phyloP scores from a whole-genome alignment of 2,113 vertebrate species.

The Neopipo cinnamomea region DNA sequence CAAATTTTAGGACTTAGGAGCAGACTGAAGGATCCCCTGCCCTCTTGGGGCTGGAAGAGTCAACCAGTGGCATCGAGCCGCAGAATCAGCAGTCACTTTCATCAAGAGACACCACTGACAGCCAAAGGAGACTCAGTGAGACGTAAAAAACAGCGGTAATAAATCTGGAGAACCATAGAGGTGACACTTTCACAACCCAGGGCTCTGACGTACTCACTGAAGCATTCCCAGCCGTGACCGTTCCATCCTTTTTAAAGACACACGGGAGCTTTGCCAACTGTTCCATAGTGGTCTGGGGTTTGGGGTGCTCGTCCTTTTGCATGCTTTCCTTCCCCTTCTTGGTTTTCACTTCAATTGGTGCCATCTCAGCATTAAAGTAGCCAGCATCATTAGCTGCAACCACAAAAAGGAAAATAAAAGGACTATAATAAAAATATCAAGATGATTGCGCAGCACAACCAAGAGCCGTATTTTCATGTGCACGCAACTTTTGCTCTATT shows the following conservation, averaged over 20 bases:
- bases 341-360: slow-evolving; percentile 89
- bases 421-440: not conserved
- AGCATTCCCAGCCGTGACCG: slow-evolving; percentile 92
- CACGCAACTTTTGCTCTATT: not conserved
- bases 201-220: slow-evolving; percentile 77
- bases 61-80: not conserved
- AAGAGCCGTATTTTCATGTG: not conserved
- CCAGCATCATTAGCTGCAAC: slow-evolving; percentile 87
- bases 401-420: not conserved
- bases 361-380: slow-evolving; percentile 86
- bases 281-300: slow-evolving; percentile 89
- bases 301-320: slow-evolving; percentile 90
- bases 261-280: slow-evolving; percentile 85
- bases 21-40: not conserved
- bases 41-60: not conserved
- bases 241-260: slow-evolving; percentile 93
- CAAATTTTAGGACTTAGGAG: not conserved
- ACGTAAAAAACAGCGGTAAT: not conserved
- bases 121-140: not conserved
- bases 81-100: not conserved
- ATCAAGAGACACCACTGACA: not conserved
- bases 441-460: not conserved
- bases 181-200: not conserved
- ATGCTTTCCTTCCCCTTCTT: slow-evolving; percentile 87
- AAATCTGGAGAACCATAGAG: not conserved